Conservation (phyloP, 2,888 invertebrate species). For the Pristionchus arcanus region DNA sequence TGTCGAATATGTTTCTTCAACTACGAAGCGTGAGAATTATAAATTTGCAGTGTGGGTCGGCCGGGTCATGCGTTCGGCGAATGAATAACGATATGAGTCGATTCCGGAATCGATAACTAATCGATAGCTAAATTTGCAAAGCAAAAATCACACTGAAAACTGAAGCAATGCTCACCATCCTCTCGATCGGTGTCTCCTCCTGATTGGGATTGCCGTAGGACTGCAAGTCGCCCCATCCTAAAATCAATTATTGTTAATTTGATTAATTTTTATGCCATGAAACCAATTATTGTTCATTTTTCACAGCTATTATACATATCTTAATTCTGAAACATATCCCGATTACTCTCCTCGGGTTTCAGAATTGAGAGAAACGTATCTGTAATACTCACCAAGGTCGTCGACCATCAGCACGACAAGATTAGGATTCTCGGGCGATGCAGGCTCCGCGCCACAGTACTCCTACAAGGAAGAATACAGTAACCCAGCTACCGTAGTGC, state of each 20-base stretch:
- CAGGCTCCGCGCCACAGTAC: not conserved
- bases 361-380: not conserved
- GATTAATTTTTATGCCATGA: not conserved
- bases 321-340: no score
- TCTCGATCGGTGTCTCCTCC: constrained; percentile 80
- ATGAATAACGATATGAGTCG: no score
- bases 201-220: constrained; percentile 80
- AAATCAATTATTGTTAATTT: constrained; percentile 13
- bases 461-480: not conserved
- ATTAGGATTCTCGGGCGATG: constrained; percentile 30
- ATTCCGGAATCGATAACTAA: no score
- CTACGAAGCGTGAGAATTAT: no score
- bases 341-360: no score
- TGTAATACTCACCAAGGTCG: constrained; percentile 25
- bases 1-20: no score
- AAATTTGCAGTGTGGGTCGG: no score
- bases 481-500: not conserved
- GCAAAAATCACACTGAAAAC: not conserved
- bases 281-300: no score
- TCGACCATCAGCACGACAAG: constrained; percentile 50
- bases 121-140: not conserved
- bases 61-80: no score
- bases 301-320: no score
- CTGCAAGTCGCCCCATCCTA: constrained; percentile 76
- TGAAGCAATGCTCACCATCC: not conserved